Conservation (phyloP, 2,113 vertebrate genomes). For the Tylochromis polylepis region DNA sequence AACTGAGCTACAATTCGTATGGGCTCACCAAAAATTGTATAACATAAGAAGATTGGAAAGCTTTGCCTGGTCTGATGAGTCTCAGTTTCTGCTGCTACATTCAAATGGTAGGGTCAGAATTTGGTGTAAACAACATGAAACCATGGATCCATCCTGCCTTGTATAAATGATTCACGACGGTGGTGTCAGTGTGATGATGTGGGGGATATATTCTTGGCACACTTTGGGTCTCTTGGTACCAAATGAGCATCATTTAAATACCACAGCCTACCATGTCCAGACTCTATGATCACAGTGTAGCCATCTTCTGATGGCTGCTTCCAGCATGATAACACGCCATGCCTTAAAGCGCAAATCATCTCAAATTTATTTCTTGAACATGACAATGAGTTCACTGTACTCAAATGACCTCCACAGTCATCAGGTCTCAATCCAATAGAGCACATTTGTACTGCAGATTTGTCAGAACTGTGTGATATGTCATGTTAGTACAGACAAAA, state of each 20-base stretch:
- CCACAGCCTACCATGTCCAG: not conserved
- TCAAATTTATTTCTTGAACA: not conserved
- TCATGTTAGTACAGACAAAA: not conserved
- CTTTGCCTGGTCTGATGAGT: not conserved
- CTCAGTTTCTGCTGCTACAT: not conserved
- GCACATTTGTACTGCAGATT: not conserved
- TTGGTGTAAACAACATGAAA: not conserved
- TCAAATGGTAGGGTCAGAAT: not conserved
- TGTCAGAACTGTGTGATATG: not conserved
- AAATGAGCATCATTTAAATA: not conserved
- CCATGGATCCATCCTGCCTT: not conserved
- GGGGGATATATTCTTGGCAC: not conserved
- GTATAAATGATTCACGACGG: not conserved
- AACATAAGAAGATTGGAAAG: not conserved
- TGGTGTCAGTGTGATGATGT: not conserved
- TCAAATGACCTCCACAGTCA: not conserved
- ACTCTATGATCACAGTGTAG: not conserved
- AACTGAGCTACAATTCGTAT: no score
- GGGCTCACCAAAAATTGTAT: no score
- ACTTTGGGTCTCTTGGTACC: not conserved
- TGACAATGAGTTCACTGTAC: not conserved
- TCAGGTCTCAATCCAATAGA: not conserved
- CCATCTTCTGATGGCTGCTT: not conserved
- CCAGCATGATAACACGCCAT: not conserved
- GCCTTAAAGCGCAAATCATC: not conserved